phyloP scores from a whole-genome alignment of 2,113 vertebrate genomes.

The Syngnathus floridae region DNA sequence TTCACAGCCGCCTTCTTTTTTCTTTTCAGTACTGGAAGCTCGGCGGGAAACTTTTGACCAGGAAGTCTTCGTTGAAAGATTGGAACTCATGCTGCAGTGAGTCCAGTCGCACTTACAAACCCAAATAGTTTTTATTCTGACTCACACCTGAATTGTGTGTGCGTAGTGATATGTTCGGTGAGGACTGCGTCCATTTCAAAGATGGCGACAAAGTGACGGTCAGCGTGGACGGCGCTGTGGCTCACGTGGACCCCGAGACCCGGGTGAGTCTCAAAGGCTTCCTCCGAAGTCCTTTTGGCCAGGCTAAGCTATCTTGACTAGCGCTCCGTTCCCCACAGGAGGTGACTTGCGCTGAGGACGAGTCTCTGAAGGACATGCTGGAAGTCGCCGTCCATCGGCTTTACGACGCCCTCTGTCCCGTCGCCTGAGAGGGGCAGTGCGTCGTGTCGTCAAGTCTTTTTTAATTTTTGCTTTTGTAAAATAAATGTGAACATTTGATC shows the following conservation, averaged over 20 bases:
- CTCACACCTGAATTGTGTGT: not conserved
- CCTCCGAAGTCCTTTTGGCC: not conserved
- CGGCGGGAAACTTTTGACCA: conserved; percentile 72
- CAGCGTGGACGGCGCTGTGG: conserved; percentile 83
- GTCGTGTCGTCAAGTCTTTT: conserved; percentile 6
- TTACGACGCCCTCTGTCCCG: conserved; percentile 81
- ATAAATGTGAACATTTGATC: not conserved
- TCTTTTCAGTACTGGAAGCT: conserved; percentile 64
- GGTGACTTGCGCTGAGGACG: conserved; percentile 80
- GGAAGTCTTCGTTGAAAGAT: conserved; percentile 77
- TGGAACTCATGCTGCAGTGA: conserved; percentile 92
- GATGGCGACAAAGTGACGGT: conserved; percentile 72
- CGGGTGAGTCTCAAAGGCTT: conserved; percentile 69
- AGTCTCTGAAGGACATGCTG: conserved; percentile 85
- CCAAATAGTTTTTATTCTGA: too few relatives aligned
- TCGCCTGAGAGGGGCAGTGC: conserved; percentile 54
- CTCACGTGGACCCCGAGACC: conserved; percentile 77
- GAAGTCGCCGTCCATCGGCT: conserved; percentile 84
- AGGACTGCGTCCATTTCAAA: conserved; percentile 80
- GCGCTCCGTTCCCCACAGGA: conserved; percentile 60
- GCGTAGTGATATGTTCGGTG: conserved; percentile 90
- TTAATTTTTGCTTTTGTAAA: not conserved
- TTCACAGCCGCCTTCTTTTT: not conserved
- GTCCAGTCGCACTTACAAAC: conserved; percentile 24
- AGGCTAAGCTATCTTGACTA: not conserved